Percentiles rank a stretch among this genome's conserved stretches.
Evolutionary conservation across 64 coral and sea anemone species (phyloP).

Genomic region (Dendrophyllia cribrosa): DNA sequence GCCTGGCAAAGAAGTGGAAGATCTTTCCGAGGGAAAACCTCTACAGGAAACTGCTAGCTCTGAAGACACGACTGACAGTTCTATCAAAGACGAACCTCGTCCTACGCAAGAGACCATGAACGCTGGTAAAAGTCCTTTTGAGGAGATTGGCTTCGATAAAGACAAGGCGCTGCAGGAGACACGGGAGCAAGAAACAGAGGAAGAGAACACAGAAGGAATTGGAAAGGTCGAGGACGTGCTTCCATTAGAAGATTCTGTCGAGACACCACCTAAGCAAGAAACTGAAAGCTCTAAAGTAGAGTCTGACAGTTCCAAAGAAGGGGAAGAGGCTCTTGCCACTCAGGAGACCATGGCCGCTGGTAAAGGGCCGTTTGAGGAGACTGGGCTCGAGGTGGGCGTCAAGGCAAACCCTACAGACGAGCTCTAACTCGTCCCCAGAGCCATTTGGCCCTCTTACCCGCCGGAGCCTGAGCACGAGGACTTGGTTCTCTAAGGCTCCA

Average conservation of each 20-base stretch:
- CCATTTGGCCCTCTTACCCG: too few relatives aligned
- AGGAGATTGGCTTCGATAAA: background rate
- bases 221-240: too few relatives aligned
- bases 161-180: background rate
- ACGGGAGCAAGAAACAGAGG: too few relatives aligned
- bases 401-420: background rate
- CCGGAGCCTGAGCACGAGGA: too few relatives aligned
- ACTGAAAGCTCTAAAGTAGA: background rate
- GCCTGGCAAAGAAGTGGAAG: background rate
- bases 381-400: constrained; percentile 13
- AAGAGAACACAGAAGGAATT: too few relatives aligned
- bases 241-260: background rate
- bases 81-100: background rate
- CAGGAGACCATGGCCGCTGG: constrained; percentile 17
- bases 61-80: background rate
- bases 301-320: background rate
- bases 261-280: background rate
- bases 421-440: too few relatives aligned
- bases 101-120: background rate
- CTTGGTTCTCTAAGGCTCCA: too few relatives aligned
- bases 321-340: constrained; percentile 4
- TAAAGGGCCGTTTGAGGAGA: constrained; percentile 26
- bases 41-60: background rate
- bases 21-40: background rate
- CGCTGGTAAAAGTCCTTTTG: constrained; percentile 21